phyloP scores from a whole-genome alignment of 2,797 vertebrate genomes.

The Borostomias antarcticus region DNA sequence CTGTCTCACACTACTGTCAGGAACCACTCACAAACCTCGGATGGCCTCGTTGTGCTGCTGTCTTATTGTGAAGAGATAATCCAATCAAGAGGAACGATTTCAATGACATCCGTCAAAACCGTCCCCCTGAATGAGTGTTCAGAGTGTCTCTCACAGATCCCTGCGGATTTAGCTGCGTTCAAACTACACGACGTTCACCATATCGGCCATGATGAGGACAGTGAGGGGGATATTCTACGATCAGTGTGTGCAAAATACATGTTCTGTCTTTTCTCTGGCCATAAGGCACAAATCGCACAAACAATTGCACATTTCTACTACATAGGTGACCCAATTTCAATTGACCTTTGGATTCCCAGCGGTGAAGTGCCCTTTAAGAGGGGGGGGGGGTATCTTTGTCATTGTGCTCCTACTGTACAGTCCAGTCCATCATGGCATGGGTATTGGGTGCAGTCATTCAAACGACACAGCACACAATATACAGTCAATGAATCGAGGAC shows the following conservation, averaged over 20 bases:
- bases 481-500: neutral
- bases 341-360: too few relatives aligned
- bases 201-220: constrained; percentile 7
- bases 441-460: constrained; percentile 33
- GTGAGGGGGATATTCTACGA: constrained; percentile 57
- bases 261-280: too few relatives aligned
- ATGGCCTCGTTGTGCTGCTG: neutral
- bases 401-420: constrained; percentile 33
- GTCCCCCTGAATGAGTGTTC: neutral
- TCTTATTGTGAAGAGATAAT: constrained; percentile 20
- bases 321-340: too few relatives aligned
- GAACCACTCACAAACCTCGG: neutral
- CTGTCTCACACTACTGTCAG: constrained; percentile 16
- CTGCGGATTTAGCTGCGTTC: constrained; percentile 27
- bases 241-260: constrained; percentile 61
- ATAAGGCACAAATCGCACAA: too few relatives aligned
- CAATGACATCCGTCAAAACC: constrained; percentile 21
- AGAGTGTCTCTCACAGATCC: constrained; percentile 23
- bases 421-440: constrained; percentile 32
- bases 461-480: constrained; percentile 41
- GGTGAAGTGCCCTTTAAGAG: too few relatives aligned
- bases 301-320: too few relatives aligned
- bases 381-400: constrained; percentile 59
- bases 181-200: neutral
- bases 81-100: constrained; percentile 23